Percentiles rank a stretch among this genome's conserved stretches.
phyloP scores from a whole-genome alignment of 2,113 vertebrate genomes.

The Dicerorhinus sumatrensis region DNA sequence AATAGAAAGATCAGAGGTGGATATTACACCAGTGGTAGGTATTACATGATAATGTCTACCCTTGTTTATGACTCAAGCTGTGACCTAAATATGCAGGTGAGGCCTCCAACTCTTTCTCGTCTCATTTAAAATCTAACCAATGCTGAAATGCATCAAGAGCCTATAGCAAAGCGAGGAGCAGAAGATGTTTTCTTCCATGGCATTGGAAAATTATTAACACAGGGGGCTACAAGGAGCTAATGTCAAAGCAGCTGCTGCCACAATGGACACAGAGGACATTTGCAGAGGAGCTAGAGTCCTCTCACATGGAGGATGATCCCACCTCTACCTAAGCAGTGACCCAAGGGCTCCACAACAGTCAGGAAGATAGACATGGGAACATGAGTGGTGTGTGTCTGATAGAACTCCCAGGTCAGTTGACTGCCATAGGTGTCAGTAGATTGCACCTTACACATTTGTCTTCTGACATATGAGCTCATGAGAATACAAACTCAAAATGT shows the following conservation, averaged over 20 bases:
- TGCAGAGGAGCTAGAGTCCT: not conserved
- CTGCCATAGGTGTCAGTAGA: not conserved
- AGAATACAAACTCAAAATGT: not conserved
- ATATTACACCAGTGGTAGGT: no score
- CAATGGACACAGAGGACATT: not conserved
- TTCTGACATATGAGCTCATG: not conserved
- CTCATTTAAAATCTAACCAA: not conserved
- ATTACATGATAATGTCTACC: not conserved
- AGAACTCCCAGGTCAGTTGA: not conserved
- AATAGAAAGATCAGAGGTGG: not conserved
- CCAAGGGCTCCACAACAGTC: not conserved
- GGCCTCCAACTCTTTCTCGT: not conserved
- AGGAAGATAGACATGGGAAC: not conserved
- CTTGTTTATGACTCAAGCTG: not conserved
- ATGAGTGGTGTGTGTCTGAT: not conserved
- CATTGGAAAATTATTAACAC: not conserved
- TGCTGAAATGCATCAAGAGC: not conserved
- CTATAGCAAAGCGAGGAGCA: rapidly evolving
- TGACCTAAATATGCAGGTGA: not conserved
- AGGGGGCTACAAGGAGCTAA: not conserved
- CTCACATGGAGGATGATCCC: not conserved
- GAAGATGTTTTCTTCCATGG: no score
- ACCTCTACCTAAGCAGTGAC: not conserved
- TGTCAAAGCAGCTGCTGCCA: not conserved
- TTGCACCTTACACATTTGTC: not conserved